These are phyloP conservation scores for Lepidocolaptes lacrymiger DNA, from an alignment of 2,797 vertebrate species.

Conservation along the genomic window DNA sequence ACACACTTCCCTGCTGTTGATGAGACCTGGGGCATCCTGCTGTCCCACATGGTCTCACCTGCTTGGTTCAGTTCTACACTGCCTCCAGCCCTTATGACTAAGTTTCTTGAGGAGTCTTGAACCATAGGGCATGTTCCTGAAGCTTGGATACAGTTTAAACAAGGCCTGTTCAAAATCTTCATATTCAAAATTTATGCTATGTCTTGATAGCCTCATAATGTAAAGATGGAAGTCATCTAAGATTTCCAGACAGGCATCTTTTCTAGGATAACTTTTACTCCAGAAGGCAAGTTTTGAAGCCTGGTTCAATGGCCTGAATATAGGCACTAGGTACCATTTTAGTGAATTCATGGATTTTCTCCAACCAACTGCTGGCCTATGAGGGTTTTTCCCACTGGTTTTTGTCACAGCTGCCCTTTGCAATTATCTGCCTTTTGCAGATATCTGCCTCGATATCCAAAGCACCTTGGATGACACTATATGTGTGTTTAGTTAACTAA, in stretches of 20 bases:
- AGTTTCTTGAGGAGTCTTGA: background rate
- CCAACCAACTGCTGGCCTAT: background rate
- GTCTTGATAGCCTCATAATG: background rate
- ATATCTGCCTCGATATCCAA: background rate
- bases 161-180: background rate
- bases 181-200: background rate
- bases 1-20: background rate
- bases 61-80: background rate
- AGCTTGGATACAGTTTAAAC: background rate
- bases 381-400: background rate
- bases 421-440: background rate
- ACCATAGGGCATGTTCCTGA: background rate
- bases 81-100: background rate
- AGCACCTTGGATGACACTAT: background rate
- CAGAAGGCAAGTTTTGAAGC: background rate
- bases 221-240: background rate
- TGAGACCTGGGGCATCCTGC: background rate
- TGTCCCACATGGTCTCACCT: rapidly evolving
- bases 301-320: background rate
- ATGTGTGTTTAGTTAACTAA: background rate
- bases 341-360: background rate
- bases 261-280: background rate
- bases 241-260: background rate
- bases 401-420: background rate
- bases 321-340: background rate